Percentiles rank a stretch among this genome's conserved stretches.
Conservation (phyloP, 2,888 invertebrate genomes). For the Acrobasis repandana region DNA sequence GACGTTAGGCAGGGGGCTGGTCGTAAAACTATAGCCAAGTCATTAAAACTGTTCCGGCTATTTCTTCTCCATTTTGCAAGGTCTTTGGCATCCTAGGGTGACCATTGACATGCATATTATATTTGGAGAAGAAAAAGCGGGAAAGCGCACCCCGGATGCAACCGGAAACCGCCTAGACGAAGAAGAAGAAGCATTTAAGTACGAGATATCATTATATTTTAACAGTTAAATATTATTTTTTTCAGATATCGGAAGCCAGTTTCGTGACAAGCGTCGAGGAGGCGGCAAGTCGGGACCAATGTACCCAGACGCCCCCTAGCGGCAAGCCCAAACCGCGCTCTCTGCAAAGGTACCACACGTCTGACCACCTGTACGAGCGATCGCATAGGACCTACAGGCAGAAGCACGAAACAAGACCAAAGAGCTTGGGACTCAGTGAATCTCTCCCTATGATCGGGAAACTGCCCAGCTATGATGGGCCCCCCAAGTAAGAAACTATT, state of each 20-base stretch:
- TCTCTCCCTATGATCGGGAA: conserved; percentile 67
- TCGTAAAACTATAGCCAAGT: too few relatives aligned
- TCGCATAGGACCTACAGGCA: conserved; percentile 52
- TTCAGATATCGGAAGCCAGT: conserved; percentile 76
- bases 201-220: too few relatives aligned
- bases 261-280: conserved; percentile 78
- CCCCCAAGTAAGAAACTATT: conserved; percentile 17
- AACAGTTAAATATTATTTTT: too few relatives aligned
- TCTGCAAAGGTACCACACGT: conserved; percentile 81
- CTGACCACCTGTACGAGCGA: conserved; percentile 73
- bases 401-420: conserved; percentile 59
- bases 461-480: conserved; percentile 68
- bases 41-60: too few relatives aligned
- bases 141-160: too few relatives aligned
- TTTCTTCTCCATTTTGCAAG: too few relatives aligned
- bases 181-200: too few relatives aligned
- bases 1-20: too few relatives aligned
- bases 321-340: conserved; percentile 73
- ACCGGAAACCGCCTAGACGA: too few relatives aligned
- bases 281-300: conserved; percentile 64
- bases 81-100: too few relatives aligned
- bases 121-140: too few relatives aligned
- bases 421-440: conserved; percentile 67
- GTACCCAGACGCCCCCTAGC: conserved; percentile 75
- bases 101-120: too few relatives aligned